A percentile compares a stretch with the other conserved stretches of the same genome.
These are phyloP conservation scores for Ectemnius lituratus DNA, from an alignment of 2,888 invertebrate genomes.

Conservation along the genomic window DNA sequence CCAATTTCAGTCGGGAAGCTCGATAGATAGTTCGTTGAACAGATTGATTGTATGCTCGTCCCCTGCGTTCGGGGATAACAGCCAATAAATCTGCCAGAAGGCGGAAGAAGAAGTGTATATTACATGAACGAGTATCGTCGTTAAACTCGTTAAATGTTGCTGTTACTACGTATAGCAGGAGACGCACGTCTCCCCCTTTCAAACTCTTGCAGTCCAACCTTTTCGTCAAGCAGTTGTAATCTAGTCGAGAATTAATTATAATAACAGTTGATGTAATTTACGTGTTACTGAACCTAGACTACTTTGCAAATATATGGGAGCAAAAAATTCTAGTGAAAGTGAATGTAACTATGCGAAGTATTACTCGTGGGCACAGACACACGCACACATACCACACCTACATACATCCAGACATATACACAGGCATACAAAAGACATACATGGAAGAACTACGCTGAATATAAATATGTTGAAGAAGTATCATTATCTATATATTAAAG, in stretches of 20 bases:
- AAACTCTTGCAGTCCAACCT: conserved; percentile 4
- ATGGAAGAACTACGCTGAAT: not conserved
- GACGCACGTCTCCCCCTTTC: conserved; percentile 1
- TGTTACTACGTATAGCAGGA: conserved; percentile 1
- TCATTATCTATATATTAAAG: conserved; percentile 3
- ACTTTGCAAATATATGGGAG: conserved; percentile 3
- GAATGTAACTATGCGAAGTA: conserved; percentile 9
- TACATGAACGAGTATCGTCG: not conserved
- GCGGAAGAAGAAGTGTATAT: conserved; percentile 1
- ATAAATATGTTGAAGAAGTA: not conserved
- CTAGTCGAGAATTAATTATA: conserved; percentile 9
- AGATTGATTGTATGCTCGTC: conserved; percentile 5
- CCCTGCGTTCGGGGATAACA: not conserved
- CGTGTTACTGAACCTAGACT: not conserved
- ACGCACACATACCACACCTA: conserved; percentile 2
- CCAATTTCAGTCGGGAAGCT: not conserved
- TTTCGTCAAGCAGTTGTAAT: conserved; percentile 8
- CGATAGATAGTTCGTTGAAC: conserved; percentile 35
- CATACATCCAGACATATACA: not conserved
- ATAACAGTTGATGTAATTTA: conserved; percentile 10
- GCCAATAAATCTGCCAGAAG: conserved; percentile 7
- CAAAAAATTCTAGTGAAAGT: conserved; percentile 8
- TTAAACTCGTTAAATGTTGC: not conserved
- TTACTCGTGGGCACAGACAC: not conserved
- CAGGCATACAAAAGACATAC: not conserved